Base-by-base conservation (phyloP, 2,113 vertebrate species). In the Anolis sagrei region DNA sequence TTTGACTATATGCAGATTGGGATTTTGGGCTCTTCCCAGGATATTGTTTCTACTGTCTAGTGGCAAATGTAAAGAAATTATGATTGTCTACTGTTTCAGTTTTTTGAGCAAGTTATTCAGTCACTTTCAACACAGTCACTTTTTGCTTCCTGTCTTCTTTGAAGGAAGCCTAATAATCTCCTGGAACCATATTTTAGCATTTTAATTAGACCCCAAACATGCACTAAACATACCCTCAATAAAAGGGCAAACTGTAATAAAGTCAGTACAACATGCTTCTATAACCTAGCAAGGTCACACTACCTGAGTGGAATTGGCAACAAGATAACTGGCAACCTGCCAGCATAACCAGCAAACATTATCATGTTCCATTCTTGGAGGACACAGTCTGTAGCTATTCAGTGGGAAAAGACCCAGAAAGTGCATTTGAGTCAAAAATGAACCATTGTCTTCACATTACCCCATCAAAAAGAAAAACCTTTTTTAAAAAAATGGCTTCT, bases 161-260 rank as follows among this genome's bases (percentile, higher is more conserved):
- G 5, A 61, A 69, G 81, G 54, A 91, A 94, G 91, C 76, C 73
- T 88, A 95, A 92, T 94, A 93, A 94, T 93, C 92, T 94, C 76
- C 90, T 82, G 86, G 85, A 92, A 89, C 81, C 69, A 64, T 89
- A 92, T 92, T 94, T 95, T 95, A 92, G 89, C 88, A 92, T 94
- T 93, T 94, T 96, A 95, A 95, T 95, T 92, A 90, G 82, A 86
- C 61, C 88, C 62, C 93, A 87, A 88, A 88, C 82, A 86, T 79
- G 84, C 90, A 89, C 90, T 89, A 92, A 95, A 87, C 90, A 90
- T 83, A 80, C 82, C 84, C 39, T 89, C 79, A 74, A 48, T 61
- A 89, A 93, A 85, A 95, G 93, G 91, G 83, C 89, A 89, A 0
- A 4, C 86, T 88, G 93, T 90, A 91, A 91, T 92, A 90, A 89